These are phyloP conservation scores for Dasyprocta punctata DNA, from an alignment of 2,113 vertebrate genomes.

Conservation along the genomic window DNA sequence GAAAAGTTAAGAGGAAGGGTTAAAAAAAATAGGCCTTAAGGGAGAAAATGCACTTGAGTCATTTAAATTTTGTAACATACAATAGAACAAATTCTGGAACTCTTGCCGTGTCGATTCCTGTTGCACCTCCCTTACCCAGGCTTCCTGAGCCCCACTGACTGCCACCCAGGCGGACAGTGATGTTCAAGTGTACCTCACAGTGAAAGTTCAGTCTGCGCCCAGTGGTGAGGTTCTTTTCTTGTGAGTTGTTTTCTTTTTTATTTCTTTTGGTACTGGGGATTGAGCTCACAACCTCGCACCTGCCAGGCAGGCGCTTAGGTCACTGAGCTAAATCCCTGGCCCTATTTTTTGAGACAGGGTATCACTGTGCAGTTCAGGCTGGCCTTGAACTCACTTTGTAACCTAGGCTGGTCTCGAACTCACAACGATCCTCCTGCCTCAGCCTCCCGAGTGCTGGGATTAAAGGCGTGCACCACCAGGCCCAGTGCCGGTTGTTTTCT, in stretches of 20 bases:
- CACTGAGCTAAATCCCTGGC: too few species aligned
- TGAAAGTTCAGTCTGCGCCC: not conserved
- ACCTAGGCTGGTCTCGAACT: too few species aligned
- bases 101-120: not conserved
- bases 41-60: not conserved
- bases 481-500: not conserved
- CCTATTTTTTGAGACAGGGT: too few species aligned
- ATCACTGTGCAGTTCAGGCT: too few species aligned
- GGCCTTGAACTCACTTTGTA: too few species aligned
- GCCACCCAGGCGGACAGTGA: not conserved
- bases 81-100: conserved; percentile 9
- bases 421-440: too few species aligned
- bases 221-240: not conserved
- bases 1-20: not conserved
- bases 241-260: not conserved
- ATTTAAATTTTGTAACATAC: not conserved
- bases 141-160: rapidly evolving
- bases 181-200: not conserved
- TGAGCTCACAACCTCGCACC: too few species aligned
- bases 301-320: too few species aligned
- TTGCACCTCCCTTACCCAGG: not conserved
- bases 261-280: too few species aligned
- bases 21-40: not conserved
- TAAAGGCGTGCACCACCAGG: too few species aligned
- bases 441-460: too few species aligned